Percentiles rank a stretch among this genome's conserved stretches.
These are phyloP conservation scores for Thecophora atra DNA, from an alignment of 2,888 invertebrate genomes.

Conservation along the genomic window DNA sequence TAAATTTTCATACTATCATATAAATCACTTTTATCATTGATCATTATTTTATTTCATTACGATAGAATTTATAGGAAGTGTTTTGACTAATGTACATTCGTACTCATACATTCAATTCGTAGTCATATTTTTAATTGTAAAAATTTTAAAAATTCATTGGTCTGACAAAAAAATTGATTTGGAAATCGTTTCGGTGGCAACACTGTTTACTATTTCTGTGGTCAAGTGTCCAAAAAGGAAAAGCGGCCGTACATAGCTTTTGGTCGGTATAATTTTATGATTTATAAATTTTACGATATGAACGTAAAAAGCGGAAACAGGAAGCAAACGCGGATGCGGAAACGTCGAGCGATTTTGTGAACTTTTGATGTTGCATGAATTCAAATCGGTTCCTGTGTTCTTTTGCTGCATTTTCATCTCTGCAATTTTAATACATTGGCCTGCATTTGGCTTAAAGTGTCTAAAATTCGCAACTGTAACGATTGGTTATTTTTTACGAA, in stretches of 20 bases:
- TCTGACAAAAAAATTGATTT: not conserved
- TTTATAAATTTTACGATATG: slow-evolving; percentile 38
- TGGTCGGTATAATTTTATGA: slow-evolving; percentile 40
- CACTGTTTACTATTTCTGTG: not conserved
- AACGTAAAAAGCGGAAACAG: not conserved
- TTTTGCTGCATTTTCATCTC: not conserved
- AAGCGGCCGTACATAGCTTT: slow-evolving; percentile 3
- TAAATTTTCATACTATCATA: too few species aligned
- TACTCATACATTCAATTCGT: too few species aligned
- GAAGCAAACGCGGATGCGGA: slow-evolving; percentile 17
- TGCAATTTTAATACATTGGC: not conserved
- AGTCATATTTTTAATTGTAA: not conserved
- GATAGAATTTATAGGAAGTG: too few species aligned
- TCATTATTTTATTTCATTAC: too few species aligned
- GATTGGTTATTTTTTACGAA: too few species aligned
- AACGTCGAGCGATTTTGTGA: slow-evolving; percentile 26
- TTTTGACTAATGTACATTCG: too few species aligned
- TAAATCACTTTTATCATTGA: too few species aligned
- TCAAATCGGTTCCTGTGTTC: not conserved
- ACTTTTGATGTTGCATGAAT: slow-evolving; percentile 22
- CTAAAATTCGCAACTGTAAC: not conserved
- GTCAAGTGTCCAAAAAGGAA: slow-evolving; percentile 26
- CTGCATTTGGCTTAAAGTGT: slow-evolving; percentile 13
- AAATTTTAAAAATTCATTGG: too few species aligned
- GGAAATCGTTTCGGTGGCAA: not conserved